These are phyloP conservation scores for Heliconius melpomene DNA, from an alignment of 1,140 invertebrate genomes.

Conservation along the genomic window DNA sequence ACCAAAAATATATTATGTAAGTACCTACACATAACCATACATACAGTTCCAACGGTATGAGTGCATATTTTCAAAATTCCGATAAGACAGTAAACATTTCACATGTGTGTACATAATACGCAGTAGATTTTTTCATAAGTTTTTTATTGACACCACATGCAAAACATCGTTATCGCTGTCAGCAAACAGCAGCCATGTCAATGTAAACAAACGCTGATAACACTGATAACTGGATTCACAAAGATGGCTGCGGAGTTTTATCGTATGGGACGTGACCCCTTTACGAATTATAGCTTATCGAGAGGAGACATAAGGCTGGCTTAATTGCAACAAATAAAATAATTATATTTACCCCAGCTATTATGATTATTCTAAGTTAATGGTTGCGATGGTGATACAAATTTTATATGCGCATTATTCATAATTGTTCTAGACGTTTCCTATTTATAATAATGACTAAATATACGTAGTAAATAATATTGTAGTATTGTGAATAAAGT, in stretches of 20 bases:
- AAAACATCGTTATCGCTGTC: slow-evolving; percentile 53
- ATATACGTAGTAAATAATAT: not conserved
- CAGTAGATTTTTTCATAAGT: slow-evolving; percentile 27
- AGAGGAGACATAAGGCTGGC: not conserved
- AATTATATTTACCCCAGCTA: not conserved
- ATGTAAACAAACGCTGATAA: slow-evolving; percentile 59
- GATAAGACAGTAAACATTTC: not conserved
- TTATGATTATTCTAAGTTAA: not conserved
- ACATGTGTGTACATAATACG: slow-evolving; percentile 15
- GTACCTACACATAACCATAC: too few relatives aligned
- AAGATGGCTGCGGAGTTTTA: slow-evolving; percentile 57
- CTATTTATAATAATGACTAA: not conserved
- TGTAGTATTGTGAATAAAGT: not conserved
- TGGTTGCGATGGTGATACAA: slow-evolving; percentile 1
- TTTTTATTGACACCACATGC: slow-evolving; percentile 39
- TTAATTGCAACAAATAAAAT: slow-evolving; percentile 2
- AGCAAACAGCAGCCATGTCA: slow-evolving; percentile 49
- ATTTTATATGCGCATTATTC: not conserved
- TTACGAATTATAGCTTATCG: slow-evolving; percentile 49
- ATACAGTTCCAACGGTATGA: too few relatives aligned
- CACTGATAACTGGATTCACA: slow-evolving; percentile 51
- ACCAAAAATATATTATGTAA: not conserved
- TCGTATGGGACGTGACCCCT: slow-evolving; percentile 52
- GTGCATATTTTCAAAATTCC: not conserved
- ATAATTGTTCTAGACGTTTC: not conserved